phyloP scores from a whole-genome alignment of 2,113 vertebrate genomes.

The Nothocercus nigrocapillus region DNA sequence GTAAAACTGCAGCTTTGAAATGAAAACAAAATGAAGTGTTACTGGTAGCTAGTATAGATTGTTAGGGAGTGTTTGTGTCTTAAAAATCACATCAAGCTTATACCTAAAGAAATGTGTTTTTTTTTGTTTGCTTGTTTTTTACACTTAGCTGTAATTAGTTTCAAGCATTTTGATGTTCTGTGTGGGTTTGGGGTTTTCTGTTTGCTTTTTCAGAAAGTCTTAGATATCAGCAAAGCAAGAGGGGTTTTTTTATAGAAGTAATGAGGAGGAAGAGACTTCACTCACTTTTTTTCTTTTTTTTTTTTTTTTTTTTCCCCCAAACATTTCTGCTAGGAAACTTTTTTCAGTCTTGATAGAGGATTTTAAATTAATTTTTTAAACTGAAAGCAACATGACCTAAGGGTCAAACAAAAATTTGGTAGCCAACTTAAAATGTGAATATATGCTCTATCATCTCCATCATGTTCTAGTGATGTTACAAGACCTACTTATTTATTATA shows the following conservation, averaged over 20 bases:
- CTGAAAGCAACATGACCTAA: neutral
- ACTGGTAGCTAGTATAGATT: neutral
- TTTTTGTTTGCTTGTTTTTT: too few species aligned
- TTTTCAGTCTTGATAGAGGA: neutral
- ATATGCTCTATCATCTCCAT: neutral
- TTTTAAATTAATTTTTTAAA: neutral
- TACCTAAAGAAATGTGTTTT: neutral
- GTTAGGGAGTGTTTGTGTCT: neutral
- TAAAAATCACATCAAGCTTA: neutral
- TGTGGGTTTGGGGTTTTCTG: too few species aligned
- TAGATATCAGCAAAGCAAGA: neutral
- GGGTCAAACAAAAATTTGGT: neutral
- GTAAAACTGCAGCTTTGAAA: neutral
- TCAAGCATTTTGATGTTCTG: neutral
- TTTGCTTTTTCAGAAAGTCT: neutral
- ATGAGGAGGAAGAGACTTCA: neutral
- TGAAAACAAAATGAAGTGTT: neutral
- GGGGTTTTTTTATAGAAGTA: too few species aligned
- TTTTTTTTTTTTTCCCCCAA: neutral
- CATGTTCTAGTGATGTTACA: neutral
- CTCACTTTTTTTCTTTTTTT: neutral
- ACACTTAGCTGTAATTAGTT: accelerated
- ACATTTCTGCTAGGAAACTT: neutral
- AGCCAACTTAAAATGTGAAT: neutral
- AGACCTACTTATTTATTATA: neutral